Evolutionary conservation across 2,797 vertebrate genomes (phyloP), one percentile per base, ranked within the genome.

Genomic region (Varecia variegata): DNA sequence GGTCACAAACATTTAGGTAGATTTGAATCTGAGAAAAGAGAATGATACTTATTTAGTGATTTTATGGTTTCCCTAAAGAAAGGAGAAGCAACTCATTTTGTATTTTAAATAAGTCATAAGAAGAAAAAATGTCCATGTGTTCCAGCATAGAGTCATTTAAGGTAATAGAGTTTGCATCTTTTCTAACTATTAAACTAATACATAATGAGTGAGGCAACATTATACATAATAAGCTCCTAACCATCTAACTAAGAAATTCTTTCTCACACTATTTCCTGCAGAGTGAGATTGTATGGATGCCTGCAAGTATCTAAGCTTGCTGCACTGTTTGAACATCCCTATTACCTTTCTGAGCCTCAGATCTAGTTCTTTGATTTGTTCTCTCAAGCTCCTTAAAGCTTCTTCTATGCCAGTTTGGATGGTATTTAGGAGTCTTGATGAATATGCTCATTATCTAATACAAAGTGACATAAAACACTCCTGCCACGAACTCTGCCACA

Each of bases 361-460:
- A 98, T 98, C 93, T 93, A 96, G 96, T 95, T 97, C 98, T 99
- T 98, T 98, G 98, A 98, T 99, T 98, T 98, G 97, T 95, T 98
- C 98, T 98, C 98, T 97, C 95, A 95, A 98, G 98, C 98, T 98
- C 93, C 98, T 98, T 98, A 98, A 97, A 98, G 97, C 94, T 98
- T 94, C 98, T 97, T 98, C 97, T 97, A 76, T 98, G 97, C 97
- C 96, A 98, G 97, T 98, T 96, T 97, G 97, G 98, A 97, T 98
- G 97, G 98, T 97, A 97, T 98, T 98, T 98, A 98, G 98, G 97
- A 98, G 97, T 97, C 98, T 94, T 97, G 98, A 98, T 98, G 98
- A 98, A 98, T 98, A 98, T 96, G 14, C 97, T 98, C 98, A 98
- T 98, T 98, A 98, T 98, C 98, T 98, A 98, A 98, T 98, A 98